Evolutionary conservation across 2,888 invertebrate species (phyloP).

Genomic region (Parnassius smintheus): DNA sequence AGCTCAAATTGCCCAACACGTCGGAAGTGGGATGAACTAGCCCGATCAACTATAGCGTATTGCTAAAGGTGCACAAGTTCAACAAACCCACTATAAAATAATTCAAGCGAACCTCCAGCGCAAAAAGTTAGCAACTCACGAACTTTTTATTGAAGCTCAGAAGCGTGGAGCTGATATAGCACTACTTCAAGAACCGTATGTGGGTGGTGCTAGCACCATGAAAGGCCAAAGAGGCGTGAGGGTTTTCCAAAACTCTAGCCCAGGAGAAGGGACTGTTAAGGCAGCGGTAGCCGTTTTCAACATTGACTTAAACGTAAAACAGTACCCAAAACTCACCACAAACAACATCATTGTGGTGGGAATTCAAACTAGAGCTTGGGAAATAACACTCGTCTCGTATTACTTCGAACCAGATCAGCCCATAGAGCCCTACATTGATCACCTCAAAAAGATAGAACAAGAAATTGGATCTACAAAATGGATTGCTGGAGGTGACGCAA

Average conservation of each 20-base stretch:
- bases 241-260: slow-evolving; percentile 13
- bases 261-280: slow-evolving; percentile 23
- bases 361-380: not conserved
- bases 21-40: slow-evolving; percentile 4
- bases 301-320: slow-evolving; percentile 13
- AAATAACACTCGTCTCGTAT: slow-evolving; percentile 18
- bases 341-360: slow-evolving; percentile 23
- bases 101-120: too few relatives aligned
- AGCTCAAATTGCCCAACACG: not conserved
- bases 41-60: too few relatives aligned
- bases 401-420: slow-evolving; percentile 27
- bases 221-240: slow-evolving; percentile 7
- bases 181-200: slow-evolving; percentile 28
- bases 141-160: too few relatives aligned
- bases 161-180: slow-evolving; percentile 2
- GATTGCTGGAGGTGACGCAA: slow-evolving; percentile 27
- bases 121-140: too few relatives aligned
- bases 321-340: slow-evolving; percentile 24
- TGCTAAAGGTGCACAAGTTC: too few relatives aligned
- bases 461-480: not conserved
- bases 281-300: slow-evolving; percentile 28
- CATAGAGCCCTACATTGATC: slow-evolving; percentile 26
- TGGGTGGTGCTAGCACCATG: not conserved
- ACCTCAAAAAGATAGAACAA: not conserved
- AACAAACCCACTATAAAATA: too few relatives aligned